Base-by-base conservation (phyloP, 2,797 vertebrate genomes). In the Labeo calbasu region DNA sequence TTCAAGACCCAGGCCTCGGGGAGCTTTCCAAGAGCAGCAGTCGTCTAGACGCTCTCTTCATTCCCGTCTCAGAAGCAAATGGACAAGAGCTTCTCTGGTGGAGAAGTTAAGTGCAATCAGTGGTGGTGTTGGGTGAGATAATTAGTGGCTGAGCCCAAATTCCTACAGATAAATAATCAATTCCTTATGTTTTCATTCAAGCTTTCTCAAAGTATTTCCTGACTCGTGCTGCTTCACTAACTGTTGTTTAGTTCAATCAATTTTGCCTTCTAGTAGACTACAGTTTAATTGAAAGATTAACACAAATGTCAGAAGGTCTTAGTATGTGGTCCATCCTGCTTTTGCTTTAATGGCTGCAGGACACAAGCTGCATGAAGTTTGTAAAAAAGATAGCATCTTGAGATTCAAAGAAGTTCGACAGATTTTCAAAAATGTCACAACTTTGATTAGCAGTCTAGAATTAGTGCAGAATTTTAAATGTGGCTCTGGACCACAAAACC, bases 41-140 rank as follows among this genome's bases (percentile, higher is more conserved):
- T 21, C 73, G 28, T 81, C 79, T 69, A 69, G 73, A 59, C 19
- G 2, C 17, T 21, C 13, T 55, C 50, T 48, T 83, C 50, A 21
- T 55, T 65, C 57, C 55, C 15, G 13, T 51, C 10, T 63, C 14
- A 25, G 25, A 14, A 63, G 13, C 28, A 46, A 32, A 81, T 2
- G 7, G 53, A 48, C 5, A 0, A 19, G 57, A 53, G 57, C 36
- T 65, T 48, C 21, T 8, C 21, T 51, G 25, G 48, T 36, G 19
- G 43, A 61, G 15, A 83, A 36, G 55, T 77, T 9, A 6, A 8
- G 76, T 23, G 14, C 71, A 25, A 5, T 65, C 48, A 21, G 46
- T 28, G n/a, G 36, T 17, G 43, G n/a, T 83, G 1, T 28, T 48
- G 23, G 57, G 15, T 63, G 25, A 63, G 61, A 63, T 15, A 8